phyloP scores from a whole-genome alignment of 2,888 invertebrate genomes.

The Heliconius erato region DNA sequence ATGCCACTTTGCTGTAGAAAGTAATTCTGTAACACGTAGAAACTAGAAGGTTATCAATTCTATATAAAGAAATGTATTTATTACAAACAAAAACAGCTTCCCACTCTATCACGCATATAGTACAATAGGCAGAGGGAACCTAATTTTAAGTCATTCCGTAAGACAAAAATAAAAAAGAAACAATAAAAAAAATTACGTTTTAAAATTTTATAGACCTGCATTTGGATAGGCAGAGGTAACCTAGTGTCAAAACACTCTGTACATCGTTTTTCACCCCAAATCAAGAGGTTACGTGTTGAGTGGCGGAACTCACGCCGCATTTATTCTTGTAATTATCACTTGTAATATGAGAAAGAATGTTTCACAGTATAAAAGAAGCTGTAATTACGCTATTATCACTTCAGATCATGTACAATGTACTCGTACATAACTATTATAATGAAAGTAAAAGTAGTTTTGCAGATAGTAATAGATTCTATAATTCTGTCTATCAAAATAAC shows the following conservation, averaged over 20 bases:
- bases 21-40: too few relatives aligned
- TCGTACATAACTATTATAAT: neutral
- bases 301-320: neutral
- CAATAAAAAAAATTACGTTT: too few relatives aligned
- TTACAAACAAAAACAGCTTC: too few relatives aligned
- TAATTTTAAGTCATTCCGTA: too few relatives aligned
- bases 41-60: too few relatives aligned
- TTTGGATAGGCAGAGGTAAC: neutral
- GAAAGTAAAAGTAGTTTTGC: neutral
- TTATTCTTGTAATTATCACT: too few relatives aligned
- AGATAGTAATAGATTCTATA: neutral
- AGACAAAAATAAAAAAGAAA: too few relatives aligned
- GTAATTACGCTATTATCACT: constrained; percentile 3
- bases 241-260: neutral
- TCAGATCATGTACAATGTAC: neutral
- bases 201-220: neutral
- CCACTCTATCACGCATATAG: too few relatives aligned
- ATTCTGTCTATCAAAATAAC: neutral
- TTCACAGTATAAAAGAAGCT: neutral
- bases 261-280: neutral
- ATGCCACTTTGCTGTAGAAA: too few relatives aligned
- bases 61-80: too few relatives aligned
- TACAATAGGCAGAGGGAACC: too few relatives aligned
- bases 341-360: neutral
- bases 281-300: neutral